Evolutionary conservation across 2,797 vertebrate genomes (phyloP).

Genomic region (Hypotaenidia philippensis): DNA sequence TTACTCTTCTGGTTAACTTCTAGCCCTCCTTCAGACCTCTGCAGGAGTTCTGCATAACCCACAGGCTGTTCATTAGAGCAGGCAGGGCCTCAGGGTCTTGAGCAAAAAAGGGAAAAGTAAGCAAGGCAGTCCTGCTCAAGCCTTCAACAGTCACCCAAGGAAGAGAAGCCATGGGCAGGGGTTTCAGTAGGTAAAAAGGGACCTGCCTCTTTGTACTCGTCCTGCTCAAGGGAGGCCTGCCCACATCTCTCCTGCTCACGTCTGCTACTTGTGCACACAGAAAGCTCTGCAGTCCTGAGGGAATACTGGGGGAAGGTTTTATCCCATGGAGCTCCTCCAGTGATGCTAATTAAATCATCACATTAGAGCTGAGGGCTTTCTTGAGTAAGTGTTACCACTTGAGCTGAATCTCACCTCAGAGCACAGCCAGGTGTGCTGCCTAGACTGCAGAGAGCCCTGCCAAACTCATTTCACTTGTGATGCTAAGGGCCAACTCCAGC

Average conservation of each 20-base stretch:
- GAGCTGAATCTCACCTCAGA: slow-evolving; percentile 11
- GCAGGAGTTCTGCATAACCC: not conserved
- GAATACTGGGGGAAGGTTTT: not conserved
- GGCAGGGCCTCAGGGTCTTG: not conserved
- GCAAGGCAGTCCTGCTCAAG: not conserved
- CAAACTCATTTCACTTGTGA: slow-evolving; percentile 63
- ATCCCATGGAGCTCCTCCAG: slow-evolving; percentile 32
- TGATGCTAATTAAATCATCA: slow-evolving; percentile 58
- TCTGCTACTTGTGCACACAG: not conserved
- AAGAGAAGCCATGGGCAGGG: not conserved
- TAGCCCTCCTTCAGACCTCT: not conserved
- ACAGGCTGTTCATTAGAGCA: not conserved
- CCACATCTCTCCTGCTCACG: not conserved
- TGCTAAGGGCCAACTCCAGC: slow-evolving; percentile 10
- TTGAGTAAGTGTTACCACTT: slow-evolving; percentile 53
- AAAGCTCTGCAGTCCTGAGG: slow-evolving; percentile 9
- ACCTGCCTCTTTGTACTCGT: not conserved
- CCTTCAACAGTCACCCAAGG: not conserved
- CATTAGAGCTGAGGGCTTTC: slow-evolving; percentile 45
- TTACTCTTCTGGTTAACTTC: not conserved
- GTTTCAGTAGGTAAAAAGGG: not conserved
- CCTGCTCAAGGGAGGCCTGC: not conserved
- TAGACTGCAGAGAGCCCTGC: slow-evolving; percentile 39
- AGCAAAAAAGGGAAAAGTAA: not conserved
- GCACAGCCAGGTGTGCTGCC: slow-evolving; percentile 28